These are phyloP conservation scores for Tiphia femorata DNA, from an alignment of 2,888 invertebrate genomes.

Conservation along the genomic window DNA sequence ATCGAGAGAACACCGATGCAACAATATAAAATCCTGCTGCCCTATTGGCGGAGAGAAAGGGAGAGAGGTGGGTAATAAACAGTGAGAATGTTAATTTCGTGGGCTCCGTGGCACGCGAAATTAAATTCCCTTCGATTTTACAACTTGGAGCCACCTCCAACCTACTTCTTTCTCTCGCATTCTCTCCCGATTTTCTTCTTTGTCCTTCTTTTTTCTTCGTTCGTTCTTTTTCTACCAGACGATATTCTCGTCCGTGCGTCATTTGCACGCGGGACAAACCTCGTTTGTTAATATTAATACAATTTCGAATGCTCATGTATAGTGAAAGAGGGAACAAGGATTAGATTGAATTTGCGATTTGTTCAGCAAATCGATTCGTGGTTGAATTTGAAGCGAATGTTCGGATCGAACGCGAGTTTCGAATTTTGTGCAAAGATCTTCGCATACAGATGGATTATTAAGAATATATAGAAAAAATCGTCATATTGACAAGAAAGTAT, in stretches of 20 bases:
- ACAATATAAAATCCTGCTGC: constrained; percentile 33
- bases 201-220: background rate
- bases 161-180: background rate
- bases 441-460: too few species aligned
- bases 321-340: too few species aligned
- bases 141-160: constrained; percentile 2
- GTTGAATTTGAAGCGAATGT: too few species aligned
- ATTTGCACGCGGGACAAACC: background rate
- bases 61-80: constrained; percentile 45
- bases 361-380: too few species aligned
- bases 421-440: too few species aligned
- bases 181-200: background rate
- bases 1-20: constrained; percentile 19
- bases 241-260: background rate
- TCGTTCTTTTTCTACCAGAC: background rate
- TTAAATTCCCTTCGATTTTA: constrained; percentile 49
- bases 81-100: constrained; percentile 46
- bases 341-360: too few species aligned
- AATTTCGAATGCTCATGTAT: too few species aligned
- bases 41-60: constrained; percentile 28
- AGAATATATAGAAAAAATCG: too few species aligned
- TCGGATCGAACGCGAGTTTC: too few species aligned
- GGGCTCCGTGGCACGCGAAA: constrained; percentile 32
- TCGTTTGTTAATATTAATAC: too few species aligned
- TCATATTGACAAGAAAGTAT: too few species aligned